phyloP scores from a whole-genome alignment of 2,888 invertebrate genomes.

The Philopedon plagiatum region DNA sequence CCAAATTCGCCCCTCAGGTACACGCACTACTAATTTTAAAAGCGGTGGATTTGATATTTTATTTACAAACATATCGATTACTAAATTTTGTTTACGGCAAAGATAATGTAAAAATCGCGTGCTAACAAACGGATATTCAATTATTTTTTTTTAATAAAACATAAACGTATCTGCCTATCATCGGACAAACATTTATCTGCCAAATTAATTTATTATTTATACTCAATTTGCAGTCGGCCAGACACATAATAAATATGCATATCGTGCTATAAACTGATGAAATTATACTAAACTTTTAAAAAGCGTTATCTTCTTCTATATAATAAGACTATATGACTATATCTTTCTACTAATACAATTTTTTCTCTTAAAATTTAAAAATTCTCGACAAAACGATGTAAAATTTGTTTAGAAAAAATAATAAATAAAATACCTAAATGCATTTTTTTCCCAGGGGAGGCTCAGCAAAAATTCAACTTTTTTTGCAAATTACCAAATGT shows the following conservation, averaged over 20 bases:
- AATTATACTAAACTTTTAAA: background rate
- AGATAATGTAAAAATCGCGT: slow-evolving; percentile 38
- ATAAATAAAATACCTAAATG: too few relatives aligned
- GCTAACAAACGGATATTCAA: slow-evolving; percentile 1
- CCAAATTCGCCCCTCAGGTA: too few relatives aligned
- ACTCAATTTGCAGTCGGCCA: background rate
- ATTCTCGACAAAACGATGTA: too few relatives aligned
- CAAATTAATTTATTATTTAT: background rate
- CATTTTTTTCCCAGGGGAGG: too few relatives aligned
- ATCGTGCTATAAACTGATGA: background rate
- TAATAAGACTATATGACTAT: too few relatives aligned
- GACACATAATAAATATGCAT: background rate
- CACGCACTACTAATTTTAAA: too few relatives aligned
- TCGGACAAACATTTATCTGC: background rate
- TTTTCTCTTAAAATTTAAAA: too few relatives aligned
- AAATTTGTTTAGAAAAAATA: too few relatives aligned
- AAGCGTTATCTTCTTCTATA: too few relatives aligned
- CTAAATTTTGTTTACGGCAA: background rate
- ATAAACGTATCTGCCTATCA: slow-evolving; percentile 21
- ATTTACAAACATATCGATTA: background rate
- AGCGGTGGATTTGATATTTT: background rate
- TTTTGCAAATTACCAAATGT: too few relatives aligned
- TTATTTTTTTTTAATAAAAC: slow-evolving; percentile 16
- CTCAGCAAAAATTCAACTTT: too few relatives aligned
- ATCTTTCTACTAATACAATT: too few relatives aligned